Base-by-base conservation (phyloP, 1,140 invertebrate genomes). In the Drosophila sulfurigaster region DNA sequence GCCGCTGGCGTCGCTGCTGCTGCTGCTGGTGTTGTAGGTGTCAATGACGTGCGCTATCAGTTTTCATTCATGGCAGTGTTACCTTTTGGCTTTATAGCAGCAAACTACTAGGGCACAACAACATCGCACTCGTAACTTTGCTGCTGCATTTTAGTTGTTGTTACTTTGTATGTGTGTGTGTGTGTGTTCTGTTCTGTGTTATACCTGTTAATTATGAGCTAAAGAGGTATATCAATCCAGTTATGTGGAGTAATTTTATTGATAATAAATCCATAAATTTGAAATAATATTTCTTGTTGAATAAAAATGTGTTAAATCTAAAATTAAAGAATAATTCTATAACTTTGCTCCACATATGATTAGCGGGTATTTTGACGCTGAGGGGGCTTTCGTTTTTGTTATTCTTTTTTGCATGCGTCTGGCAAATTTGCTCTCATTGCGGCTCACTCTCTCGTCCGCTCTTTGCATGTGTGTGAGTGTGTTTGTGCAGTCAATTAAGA, bases 21-120 rank as follows among this genome's bases (percentile, higher is more conserved):
- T 45, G 59, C 65, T 32, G 43, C 57, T 49, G 62, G 43, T 51
- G 38, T 30, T 75, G 68, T 71, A 88, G 85, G 83, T 88, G 83
- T 88, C 85, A 88, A 88, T 88, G 85, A 88, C 85, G 85, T 88
- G 85, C 78, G 85, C 85, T 88, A 85, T 85, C 85, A 83, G 85
- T 81, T 88, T 88, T 82, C 85, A 88, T 89, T 89, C 85, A 89
- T 81, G 52, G 57, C 67, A 25, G 20, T 58, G n/a, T 69, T 75
- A 62, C 71, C 73, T 66, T 25, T 68, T 67, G 30, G 58, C 72
- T 63, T 28, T 51, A 25, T 25, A 38, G 41, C 72, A 62, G 57
- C 43, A 62, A 66, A 66, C 59, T 56, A 71, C 68, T 71, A 63
- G 54, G 28, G 38, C 58, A 25, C 51, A 49, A 32, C 43, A 72